Conservation (phyloP, 1,140 invertebrate genomes). For the Andrena cerasifolii region DNA sequence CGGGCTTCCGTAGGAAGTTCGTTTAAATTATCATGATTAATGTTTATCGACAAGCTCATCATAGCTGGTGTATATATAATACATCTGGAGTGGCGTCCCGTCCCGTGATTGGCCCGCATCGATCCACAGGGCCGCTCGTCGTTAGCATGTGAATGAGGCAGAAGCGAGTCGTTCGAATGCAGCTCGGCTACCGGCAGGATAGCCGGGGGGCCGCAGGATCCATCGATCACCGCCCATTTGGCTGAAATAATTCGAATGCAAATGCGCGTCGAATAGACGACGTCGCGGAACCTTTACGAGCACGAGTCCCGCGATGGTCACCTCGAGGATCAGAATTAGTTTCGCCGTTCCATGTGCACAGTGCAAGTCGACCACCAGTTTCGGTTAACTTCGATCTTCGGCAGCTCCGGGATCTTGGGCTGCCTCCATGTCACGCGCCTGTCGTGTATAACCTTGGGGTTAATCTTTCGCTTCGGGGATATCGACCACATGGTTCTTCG, state of each 20-base stretch:
- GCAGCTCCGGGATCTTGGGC: not conserved
- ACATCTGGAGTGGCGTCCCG: conserved; percentile 43
- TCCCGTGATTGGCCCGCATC: conserved; percentile 55
- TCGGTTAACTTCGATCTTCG: conserved; percentile 1
- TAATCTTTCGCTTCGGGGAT: not conserved
- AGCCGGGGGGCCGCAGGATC: conserved; percentile 24
- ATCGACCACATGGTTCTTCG: not conserved
- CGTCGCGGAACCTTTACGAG: conserved; percentile 49
- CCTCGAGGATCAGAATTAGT: conserved; percentile 32
- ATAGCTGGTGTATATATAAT: conserved; percentile 51
- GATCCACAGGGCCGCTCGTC: conserved; percentile 50
- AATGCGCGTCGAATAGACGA: conserved; percentile 53
- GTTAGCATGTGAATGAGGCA: conserved; percentile 64
- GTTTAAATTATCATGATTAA: conserved; percentile 63
- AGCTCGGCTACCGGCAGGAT: conserved; percentile 39
- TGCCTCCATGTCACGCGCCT: not conserved
- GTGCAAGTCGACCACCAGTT: not conserved
- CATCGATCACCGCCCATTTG: conserved; percentile 62
- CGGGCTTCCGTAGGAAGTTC: conserved; percentile 33
- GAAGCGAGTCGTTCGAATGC: conserved; percentile 59
- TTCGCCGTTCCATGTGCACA: not conserved
- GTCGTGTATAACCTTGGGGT: not conserved
- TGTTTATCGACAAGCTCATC: conserved; percentile 61
- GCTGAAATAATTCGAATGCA: conserved; percentile 65
- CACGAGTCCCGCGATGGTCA: conserved; percentile 48